Base-by-base conservation (phyloP, 2,113 vertebrate species). In the Platichthys flesus region DNA sequence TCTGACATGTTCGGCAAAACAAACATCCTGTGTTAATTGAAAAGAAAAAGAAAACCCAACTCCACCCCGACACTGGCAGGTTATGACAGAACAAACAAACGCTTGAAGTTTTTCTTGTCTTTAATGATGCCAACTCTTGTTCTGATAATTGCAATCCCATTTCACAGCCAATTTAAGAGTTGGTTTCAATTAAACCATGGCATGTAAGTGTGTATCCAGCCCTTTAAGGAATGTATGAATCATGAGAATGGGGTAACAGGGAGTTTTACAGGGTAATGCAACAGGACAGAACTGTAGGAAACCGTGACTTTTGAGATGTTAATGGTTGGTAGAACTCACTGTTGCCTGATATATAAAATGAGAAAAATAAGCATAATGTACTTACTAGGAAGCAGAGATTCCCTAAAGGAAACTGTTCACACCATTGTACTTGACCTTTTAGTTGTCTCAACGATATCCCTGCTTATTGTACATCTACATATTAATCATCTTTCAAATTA, bases 141-240 rank as follows among this genome's bases (percentile, higher is more conserved):
- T 93, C 89, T 90, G 82, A 93, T 92, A 89, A 93, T 90, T 92
- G 67, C 86, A 78, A 74, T 88, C 86, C 87, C 78, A 87, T 93
- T 95, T 93, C 90, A 93, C 86, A 90, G 91, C 90, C 92, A 93
- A 89, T 92, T 93, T 88, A 80, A 88, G 59, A 81, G 80, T 87
- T 91, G 86, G 89, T 90, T 93, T 91, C 86, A 91, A 92, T 92
- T 90, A 93, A 93, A 89, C 57, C 84, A 83, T 79, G 79, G 81
- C 64, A 85, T 90, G 86, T 85, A 84, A 88, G 78, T 82, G 83
- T 90, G 85, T 87, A 84, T 78, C 72, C 57, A 52, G 28, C 66
- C 83, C 70, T 84, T 89, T 68, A 80, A 90, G 81, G 78, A 78
- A 49, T 73, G 67, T 85, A 90, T 92, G 84, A 93, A 90, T 92